Conservation (phyloP, 2,888 invertebrate genomes). For the Ypsolopha sequella region DNA sequence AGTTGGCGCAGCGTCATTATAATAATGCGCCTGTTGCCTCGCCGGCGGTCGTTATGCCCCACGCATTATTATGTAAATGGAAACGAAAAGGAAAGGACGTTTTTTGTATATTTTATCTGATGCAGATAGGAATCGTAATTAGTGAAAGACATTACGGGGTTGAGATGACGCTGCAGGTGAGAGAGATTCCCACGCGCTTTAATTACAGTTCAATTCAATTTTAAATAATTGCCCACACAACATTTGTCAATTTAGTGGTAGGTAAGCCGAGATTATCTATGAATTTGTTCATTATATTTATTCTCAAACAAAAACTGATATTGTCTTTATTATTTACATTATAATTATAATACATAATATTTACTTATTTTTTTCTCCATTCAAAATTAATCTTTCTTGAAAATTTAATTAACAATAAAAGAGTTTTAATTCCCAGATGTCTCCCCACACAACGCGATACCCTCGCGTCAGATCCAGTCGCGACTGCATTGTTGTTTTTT, state of each 20-base stretch:
- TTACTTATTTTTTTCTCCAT: no score
- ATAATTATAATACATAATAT: no score
- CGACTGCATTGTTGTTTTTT: constrained; percentile 36
- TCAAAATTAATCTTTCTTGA: no score
- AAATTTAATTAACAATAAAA: no score
- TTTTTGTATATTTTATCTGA: constrained; percentile 54
- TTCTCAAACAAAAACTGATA: no score
- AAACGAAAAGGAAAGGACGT: constrained; percentile 56
- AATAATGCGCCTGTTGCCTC: constrained; percentile 43
- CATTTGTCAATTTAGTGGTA: no score
- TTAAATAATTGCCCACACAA: no score
- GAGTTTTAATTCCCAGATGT: no score
- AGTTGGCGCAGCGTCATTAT: constrained; percentile 41
- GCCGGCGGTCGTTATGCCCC: constrained; percentile 53
- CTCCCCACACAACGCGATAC: not conserved
- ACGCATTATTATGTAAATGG: constrained; percentile 65
- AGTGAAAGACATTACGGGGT: constrained; percentile 37
- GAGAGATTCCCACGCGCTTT: constrained; percentile 35
- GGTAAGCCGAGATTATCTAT: no score
- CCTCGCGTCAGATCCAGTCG: constrained; percentile 31
- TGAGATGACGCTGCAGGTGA: constrained; percentile 35
- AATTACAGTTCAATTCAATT: no score
- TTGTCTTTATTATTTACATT: no score
- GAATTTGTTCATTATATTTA: no score
- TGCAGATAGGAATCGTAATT: constrained; percentile 59